A percentile compares a stretch with the other conserved stretches of the same genome.
Evolutionary conservation across 2,888 invertebrate genomes (phyloP).

Genomic region (Acleris holmiana): DNA sequence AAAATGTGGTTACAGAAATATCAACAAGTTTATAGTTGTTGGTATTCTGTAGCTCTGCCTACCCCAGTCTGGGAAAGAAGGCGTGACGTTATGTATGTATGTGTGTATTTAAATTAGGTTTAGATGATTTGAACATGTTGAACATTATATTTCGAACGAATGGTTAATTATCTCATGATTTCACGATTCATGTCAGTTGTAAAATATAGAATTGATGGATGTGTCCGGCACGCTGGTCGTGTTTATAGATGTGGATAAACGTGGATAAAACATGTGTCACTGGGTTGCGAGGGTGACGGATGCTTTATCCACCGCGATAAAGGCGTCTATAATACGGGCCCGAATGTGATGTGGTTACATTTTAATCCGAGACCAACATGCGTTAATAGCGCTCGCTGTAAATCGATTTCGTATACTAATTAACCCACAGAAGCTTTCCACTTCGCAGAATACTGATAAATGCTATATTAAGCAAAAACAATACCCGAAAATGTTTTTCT

Average conservation of each 20-base stretch:
- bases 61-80: no score
- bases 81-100: no score
- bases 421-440: neutral
- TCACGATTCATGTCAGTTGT: neutral
- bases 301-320: no score
- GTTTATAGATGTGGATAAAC: neutral
- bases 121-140: no score
- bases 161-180: conserved; percentile 10
- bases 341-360: conserved; percentile 15
- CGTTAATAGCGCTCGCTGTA: neutral
- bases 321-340: neutral
- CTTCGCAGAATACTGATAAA: neutral
- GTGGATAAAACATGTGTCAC: no score
- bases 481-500: no score
- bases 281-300: no score
- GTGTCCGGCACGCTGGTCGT: neutral
- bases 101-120: no score
- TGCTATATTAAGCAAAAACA: no score
- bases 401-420: conserved; percentile 16
- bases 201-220: neutral
- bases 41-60: no score
- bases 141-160: conserved; percentile 5
- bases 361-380: conserved; percentile 27
- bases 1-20: no score
- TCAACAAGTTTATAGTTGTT: no score